Conservation (phyloP, 2,888 invertebrate genomes). For the Cosmia trapezina region DNA sequence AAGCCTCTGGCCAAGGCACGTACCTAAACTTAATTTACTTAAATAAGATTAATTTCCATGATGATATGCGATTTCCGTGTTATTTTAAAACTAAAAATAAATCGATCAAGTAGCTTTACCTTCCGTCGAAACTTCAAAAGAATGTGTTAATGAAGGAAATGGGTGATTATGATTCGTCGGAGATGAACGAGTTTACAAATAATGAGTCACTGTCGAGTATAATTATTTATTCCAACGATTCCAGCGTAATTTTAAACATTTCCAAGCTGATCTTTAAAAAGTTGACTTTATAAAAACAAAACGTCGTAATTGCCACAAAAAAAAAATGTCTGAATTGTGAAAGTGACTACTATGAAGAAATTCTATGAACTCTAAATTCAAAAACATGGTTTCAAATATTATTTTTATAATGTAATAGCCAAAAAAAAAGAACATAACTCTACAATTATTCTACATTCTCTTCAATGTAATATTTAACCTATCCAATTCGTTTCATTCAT, state of each 20-base stretch:
- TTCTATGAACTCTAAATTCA: neutral
- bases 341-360: neutral
- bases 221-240: conserved; percentile 10
- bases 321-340: neutral
- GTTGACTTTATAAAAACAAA: neutral
- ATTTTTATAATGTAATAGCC: too few species aligned
- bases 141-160: conserved; percentile 48
- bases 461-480: neutral
- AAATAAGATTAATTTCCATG: conserved; percentile 29
- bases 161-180: conserved; percentile 39
- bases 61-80: conserved; percentile 36
- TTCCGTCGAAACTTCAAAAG: conserved; percentile 38
- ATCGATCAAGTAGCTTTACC: neutral
- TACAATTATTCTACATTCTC: neutral
- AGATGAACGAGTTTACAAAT: conserved; percentile 34
- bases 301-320: neutral
- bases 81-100: conserved; percentile 21
- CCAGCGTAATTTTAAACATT: neutral
- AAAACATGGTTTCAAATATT: neutral
- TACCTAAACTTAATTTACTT: conserved; percentile 19
- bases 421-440: neutral
- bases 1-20: neutral
- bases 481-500: neutral
- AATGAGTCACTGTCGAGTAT: conserved; percentile 9
- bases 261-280: neutral